Percentiles rank a stretch among this genome's conserved stretches.
phyloP scores from a whole-genome alignment of 2,113 vertebrate species.

The Anser brachyrhynchus region DNA sequence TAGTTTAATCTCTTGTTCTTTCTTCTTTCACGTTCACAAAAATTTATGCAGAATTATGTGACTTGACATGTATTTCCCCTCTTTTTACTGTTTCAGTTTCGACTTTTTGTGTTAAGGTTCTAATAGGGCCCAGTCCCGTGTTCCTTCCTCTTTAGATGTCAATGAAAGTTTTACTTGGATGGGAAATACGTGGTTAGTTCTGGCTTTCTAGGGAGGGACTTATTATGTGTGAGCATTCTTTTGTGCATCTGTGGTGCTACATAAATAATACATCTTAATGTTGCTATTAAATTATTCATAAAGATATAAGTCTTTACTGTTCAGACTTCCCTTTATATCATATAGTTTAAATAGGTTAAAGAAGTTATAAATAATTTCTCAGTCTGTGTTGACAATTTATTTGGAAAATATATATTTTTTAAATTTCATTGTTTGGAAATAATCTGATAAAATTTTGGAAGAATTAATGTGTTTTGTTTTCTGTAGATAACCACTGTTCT shows the following conservation, averaged over 20 bases:
- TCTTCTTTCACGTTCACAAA: background rate
- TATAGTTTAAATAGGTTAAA: slow-evolving; percentile 28
- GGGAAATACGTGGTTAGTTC: background rate
- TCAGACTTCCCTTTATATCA: background rate
- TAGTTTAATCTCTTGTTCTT: background rate
- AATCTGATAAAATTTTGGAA: background rate
- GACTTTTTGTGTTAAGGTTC: background rate
- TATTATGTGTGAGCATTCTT: slow-evolving; percentile 10
- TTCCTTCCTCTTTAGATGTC: background rate
- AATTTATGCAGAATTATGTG: background rate
- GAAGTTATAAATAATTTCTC: slow-evolving; percentile 32
- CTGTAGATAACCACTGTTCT: background rate
- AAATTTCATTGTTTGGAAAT: slow-evolving; percentile 1
- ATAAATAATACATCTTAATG: slow-evolving; percentile 51
- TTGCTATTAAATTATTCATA: slow-evolving; percentile 49
- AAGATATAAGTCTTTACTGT: background rate
- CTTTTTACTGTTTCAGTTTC: background rate
- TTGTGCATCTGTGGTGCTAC: background rate
- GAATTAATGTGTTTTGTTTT: background rate
- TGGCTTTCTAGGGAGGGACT: background rate
- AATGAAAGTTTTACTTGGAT: background rate
- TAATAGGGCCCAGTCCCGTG: background rate
- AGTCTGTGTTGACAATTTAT: background rate
- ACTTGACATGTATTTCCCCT: background rate
- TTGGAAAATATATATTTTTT: background rate